Percentiles rank a stretch among this genome's conserved stretches.
These are phyloP conservation scores for Euspilapteryx auroguttella DNA, from an alignment of 2,888 invertebrate genomes.

Conservation along the genomic window DNA sequence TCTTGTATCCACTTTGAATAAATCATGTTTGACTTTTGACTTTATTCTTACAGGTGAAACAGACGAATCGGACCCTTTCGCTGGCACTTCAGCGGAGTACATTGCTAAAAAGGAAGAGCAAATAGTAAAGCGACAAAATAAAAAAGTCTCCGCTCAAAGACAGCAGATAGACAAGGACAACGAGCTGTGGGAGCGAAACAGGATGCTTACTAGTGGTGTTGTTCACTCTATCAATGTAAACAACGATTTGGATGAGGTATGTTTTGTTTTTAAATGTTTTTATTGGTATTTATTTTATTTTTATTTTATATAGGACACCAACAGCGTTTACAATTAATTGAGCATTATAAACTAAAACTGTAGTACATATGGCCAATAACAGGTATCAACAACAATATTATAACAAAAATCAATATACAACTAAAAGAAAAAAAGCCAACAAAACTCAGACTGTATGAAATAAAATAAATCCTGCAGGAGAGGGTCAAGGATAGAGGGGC, in stretches of 20 bases:
- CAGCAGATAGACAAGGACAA: conserved; percentile 98
- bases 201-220: conserved; percentile 94
- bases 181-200: conserved; percentile 97
- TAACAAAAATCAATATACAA: no score
- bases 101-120: conserved; percentile 92
- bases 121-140: conserved; percentile 85
- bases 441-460: no score
- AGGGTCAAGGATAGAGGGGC: no score
- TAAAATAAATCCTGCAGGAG: no score
- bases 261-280: conserved; percentile 3
- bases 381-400: no score
- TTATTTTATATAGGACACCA: not conserved
- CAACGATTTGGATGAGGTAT: conserved; percentile 88
- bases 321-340: no score
- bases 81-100: conserved; percentile 87
- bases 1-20: no score
- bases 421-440: no score
- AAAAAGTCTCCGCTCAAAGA: conserved; percentile 92
- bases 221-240: conserved; percentile 86
- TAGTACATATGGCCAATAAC: no score
- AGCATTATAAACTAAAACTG: no score
- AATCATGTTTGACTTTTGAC: no score
- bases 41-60: conserved; percentile 69
- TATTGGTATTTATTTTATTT: no score
- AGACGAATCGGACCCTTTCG: conserved; percentile 92